Base-by-base conservation (phyloP, 2,888 invertebrate genomes). In the Eupithecia tripunctaria region DNA sequence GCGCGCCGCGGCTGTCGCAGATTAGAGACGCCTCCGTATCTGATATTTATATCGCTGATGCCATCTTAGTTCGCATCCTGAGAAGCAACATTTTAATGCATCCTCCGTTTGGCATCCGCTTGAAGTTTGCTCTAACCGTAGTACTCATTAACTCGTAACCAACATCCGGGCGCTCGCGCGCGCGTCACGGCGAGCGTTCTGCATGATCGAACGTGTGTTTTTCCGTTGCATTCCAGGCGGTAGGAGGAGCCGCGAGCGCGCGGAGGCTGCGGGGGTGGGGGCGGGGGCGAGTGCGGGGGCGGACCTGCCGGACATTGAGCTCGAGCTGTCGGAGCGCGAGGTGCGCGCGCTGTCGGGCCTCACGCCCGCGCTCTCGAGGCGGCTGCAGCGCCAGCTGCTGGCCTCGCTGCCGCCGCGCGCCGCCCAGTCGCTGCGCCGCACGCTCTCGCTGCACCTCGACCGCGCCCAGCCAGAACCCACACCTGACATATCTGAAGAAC, bases 341-440 rank as follows among this genome's bases (percentile, higher is more conserved):
- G 93, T 96, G 84, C 95, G 96, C 85, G 89, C 96, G 77, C 91
- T 96, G 80, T 96, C 96, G 32, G 96, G 95, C 80, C 95, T 97
- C 79, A 96, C 97, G 80, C 97, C 97, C 43, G 96, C 96, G 79
- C 93, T 97, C 81, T 96, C 96, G 78, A 96, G 96, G 82, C 95
- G 96, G 60, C 96, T 96, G 85, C 96, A 96, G 92, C 96, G 95
- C 75, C 96, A 96, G 88, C 92, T 97, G 81, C 92, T 97, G 73
- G 96, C 96, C 79, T 96, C 96, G 86, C 88, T 97, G 85, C 96
- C 96, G 78, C 96, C 96, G 81, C 96, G 95, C 75, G 96, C 97
- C 91, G 96, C 96, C 41, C 94, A 95, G 82, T 94, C 95, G 82
- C 88, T 97, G 79, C 96, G 96, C 73, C 95, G 96, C 82, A 96